Evolutionary conservation across 1,140 invertebrate species (phyloP), one percentile per base, ranked within the genome.

Genomic region (Aphelenchoides fujianensis): DNA sequence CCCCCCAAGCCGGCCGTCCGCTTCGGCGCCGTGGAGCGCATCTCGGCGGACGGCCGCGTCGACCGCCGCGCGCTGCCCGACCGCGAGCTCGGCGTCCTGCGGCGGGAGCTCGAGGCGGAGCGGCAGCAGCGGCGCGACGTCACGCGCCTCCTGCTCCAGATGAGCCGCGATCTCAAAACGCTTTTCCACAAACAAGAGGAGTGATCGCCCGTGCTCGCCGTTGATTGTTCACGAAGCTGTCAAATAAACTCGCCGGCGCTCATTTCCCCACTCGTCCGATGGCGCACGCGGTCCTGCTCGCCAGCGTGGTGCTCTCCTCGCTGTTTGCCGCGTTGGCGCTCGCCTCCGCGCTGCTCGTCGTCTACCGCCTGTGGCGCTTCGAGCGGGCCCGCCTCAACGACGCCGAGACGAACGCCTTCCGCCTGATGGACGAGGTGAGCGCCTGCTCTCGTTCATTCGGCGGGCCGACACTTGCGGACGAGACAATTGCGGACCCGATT

Each of bases 401-500:
- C 34, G 55, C 55, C 5, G 55, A 59, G 34, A 7, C 55, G 5
- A 5, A 59, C 55, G 55, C 55, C 7, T 59, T 59, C 23, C 5
- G 19, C 12, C 34, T 59, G 19, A 59, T 59, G 55, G 55, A 59
- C 55, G 55, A 59, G 19, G 55, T 59, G 19, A 59, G 55, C 34
- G 12, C 34, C 34, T 59, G 28, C n/a, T n/a, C n/a, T n/a, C n/a
- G n/a, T n/a, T n/a, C n/a, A n/a, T n/a, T n/a, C n/a, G n/a, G n/a
- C n/a, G n/a, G n/a, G n/a, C n/a, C n/a, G n/a, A n/a, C n/a, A n/a
- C n/a, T n/a, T n/a, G n/a, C n/a, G n/a, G n/a, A n/a, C n/a, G n/a
- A n/a, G n/a, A n/a, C n/a, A n/a, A n/a, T n/a, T n/a, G n/a, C n/a
- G n/a, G n/a, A n/a, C n/a, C n/a, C n/a, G n/a, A n/a, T n/a, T n/a